Evolutionary conservation across 2,888 invertebrate species (phyloP).

Genomic region (Ochropleura plecta): DNA sequence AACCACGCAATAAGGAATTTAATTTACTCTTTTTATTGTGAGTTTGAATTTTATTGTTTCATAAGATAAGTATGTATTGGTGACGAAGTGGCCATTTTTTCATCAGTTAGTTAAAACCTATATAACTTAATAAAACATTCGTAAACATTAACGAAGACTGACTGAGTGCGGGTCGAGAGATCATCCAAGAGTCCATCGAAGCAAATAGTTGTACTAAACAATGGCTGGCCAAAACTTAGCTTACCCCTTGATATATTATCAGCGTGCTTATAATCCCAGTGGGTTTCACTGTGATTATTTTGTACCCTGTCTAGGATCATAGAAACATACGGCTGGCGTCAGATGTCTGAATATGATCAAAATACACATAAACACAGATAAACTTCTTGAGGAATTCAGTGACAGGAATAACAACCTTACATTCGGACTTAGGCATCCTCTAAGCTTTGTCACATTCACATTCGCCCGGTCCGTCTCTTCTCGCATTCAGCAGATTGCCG

Average conservation of each 20-base stretch:
- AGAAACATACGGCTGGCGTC: neutral
- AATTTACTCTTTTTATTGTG: neutral
- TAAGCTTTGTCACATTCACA: neutral
- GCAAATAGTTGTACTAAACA: slow-evolving; percentile 1
- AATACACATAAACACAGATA: neutral
- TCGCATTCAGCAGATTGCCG: neutral
- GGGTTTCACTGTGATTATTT: slow-evolving; percentile 24
- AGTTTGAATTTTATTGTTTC: too few species aligned
- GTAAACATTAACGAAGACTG: neutral
- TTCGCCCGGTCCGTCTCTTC: neutral
- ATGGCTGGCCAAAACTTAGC: slow-evolving; percentile 10
- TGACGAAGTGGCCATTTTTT: too few species aligned
- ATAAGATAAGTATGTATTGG: too few species aligned
- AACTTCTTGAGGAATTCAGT: neutral
- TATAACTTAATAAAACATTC: neutral
- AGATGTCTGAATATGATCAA: neutral
- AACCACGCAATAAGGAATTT: neutral
- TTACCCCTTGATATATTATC: slow-evolving; percentile 46
- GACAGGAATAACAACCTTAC: too few species aligned
- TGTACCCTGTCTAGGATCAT: neutral
- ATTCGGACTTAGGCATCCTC: neutral
- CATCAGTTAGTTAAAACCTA: neutral
- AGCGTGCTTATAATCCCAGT: slow-evolving; percentile 29
- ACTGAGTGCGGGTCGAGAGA: neutral
- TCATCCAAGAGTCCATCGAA: neutral